A percentile compares a stretch with the other conserved stretches of the same genome.
These are phyloP conservation scores for Philereme transversata DNA, from an alignment of 2,888 invertebrate genomes.

Conservation along the genomic window DNA sequence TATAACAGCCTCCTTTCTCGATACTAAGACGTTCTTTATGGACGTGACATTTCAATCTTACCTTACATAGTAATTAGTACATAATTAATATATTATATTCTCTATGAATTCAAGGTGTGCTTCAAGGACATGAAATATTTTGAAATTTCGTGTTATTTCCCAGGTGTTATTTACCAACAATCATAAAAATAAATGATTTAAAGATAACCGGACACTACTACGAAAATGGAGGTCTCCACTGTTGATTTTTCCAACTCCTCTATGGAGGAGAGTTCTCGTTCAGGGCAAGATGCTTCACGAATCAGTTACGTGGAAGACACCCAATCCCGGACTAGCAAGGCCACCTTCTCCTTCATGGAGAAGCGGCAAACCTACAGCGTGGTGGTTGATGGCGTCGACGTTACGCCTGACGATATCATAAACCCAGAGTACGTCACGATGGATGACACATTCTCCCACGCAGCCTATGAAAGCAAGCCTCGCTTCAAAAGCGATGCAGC, in stretches of 20 bases:
- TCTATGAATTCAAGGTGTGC: too few species aligned
- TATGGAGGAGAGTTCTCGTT: slow-evolving; percentile 22
- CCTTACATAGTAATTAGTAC: too few species aligned
- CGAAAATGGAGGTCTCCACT: slow-evolving; percentile 8
- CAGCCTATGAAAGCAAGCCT: slow-evolving; percentile 62
- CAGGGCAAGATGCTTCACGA: slow-evolving; percentile 20
- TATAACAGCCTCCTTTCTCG: too few species aligned
- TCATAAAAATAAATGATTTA: background rate
- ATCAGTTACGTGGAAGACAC: slow-evolving; percentile 42
- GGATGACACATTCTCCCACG: slow-evolving; percentile 63
- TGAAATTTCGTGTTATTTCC: too few species aligned
- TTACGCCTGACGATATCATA: slow-evolving; percentile 66
- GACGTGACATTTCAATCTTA: too few species aligned
- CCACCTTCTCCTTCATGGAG: slow-evolving; percentile 55
- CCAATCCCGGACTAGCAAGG: slow-evolving; percentile 45
- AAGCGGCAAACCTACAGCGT: slow-evolving; percentile 58
- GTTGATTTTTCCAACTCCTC: slow-evolving; percentile 14
- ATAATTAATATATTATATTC: too few species aligned
- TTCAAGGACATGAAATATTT: too few species aligned
- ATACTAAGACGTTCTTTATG: too few species aligned
- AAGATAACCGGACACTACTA: background rate
- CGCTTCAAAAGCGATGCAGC: slow-evolving; percentile 54
- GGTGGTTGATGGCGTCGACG: slow-evolving; percentile 52
- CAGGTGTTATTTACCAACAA: too few species aligned
- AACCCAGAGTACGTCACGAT: slow-evolving; percentile 59